A percentile compares a stretch with the other conserved stretches of the same genome.
Conservation (phyloP, 2,888 invertebrate genomes). For the Asteroscopus sphinx region DNA sequence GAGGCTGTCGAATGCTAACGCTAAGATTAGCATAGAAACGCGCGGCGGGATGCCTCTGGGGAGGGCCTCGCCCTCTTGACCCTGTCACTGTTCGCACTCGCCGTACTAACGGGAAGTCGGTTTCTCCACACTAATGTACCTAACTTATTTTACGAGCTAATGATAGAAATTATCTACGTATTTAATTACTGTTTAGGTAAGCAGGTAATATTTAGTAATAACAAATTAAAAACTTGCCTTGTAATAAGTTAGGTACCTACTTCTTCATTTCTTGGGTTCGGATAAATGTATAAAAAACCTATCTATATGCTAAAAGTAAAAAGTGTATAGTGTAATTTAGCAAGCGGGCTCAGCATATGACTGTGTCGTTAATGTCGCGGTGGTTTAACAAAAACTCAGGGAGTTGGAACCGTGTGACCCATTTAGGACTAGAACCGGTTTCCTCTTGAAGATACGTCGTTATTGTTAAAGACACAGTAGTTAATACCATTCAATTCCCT, state of each 20-base stretch:
- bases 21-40: conserved; percentile 87
- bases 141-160: conserved; percentile 66
- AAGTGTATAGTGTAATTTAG: conserved; percentile 48
- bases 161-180: conserved; percentile 67
- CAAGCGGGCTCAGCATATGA: conserved; percentile 51
- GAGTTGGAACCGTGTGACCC: conserved; percentile 89
- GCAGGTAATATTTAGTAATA: conserved; percentile 34
- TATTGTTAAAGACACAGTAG: conserved; percentile 86
- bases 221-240: conserved; percentile 28
- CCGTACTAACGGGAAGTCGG: conserved; percentile 84
- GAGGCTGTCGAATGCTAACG: conserved; percentile 82
- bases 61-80: conserved; percentile 86
- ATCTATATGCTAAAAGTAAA: conserved; percentile 20
- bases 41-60: conserved; percentile 79
- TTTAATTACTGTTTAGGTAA: conserved; percentile 63
- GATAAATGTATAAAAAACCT: background rate
- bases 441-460: conserved; percentile 84
- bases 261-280: conserved; percentile 2
- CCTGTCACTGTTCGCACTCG: conserved; percentile 85
- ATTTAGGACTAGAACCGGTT: conserved; percentile 88
- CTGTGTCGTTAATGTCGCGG: conserved; percentile 70
- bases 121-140: conserved; percentile 73
- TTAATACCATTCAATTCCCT: conserved; percentile 86
- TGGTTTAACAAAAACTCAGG: conserved; percentile 81
- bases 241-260: conserved; percentile 1